phyloP scores from a whole-genome alignment of 92 coral and sea anemone genomes.

The Blastomussa wellsi region DNA sequence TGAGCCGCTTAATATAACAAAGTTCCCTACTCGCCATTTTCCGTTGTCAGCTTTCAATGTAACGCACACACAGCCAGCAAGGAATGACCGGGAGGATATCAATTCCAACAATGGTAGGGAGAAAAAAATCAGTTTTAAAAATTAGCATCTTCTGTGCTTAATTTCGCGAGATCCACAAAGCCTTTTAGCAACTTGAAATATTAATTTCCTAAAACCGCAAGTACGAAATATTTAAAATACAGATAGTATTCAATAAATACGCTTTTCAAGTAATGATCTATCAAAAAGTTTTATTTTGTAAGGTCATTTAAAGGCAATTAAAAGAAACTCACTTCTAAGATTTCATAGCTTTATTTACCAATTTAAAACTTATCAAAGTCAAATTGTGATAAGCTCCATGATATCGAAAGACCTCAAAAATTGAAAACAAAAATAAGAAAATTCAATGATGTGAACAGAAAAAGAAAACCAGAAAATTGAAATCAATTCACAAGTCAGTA shows the following conservation, averaged over 20 bases:
- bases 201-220: neutral
- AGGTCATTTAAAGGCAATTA: neutral
- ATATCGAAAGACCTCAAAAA: neutral
- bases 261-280: neutral
- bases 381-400: neutral
- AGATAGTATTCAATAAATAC: neutral
- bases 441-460: neutral
- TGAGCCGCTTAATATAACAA: neutral
- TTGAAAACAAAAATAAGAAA: neutral
- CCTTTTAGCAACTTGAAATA: constrained; percentile 5
- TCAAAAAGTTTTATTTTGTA: neutral
- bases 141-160: neutral
- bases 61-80: neutral
- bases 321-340: neutral
- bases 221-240: neutral
- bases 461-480: neutral
- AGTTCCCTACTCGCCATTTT: neutral
- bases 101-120: constrained; percentile 12
- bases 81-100: neutral
- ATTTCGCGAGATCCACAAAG: neutral
- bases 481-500: neutral
- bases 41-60: neutral
- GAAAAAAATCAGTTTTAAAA: neutral
- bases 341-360: neutral
- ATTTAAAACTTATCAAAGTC: neutral